Evolutionary conservation across 2,888 invertebrate genomes (phyloP).

Genomic region (Caenorhabditis becei): DNA sequence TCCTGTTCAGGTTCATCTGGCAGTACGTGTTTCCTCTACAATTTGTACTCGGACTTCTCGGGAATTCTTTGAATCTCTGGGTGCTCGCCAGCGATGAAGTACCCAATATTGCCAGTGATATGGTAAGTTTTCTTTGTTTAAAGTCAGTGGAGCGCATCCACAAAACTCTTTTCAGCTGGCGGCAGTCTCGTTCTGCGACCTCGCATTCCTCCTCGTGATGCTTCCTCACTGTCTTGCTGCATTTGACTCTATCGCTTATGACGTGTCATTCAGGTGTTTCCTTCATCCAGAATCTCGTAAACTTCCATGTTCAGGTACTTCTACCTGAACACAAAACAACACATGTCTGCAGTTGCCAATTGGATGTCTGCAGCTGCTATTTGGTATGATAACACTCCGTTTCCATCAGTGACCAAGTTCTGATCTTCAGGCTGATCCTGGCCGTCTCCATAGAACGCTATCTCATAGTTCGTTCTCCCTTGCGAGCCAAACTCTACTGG

Average conservation of each 20-base stretch:
- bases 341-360: slow-evolving; percentile 79
- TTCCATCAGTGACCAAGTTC: slow-evolving; percentile 3
- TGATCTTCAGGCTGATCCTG: slow-evolving; percentile 75
- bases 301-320: slow-evolving; percentile 71
- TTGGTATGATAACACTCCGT: slow-evolving; percentile 71
- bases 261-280: slow-evolving; percentile 47
- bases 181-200: slow-evolving; percentile 79
- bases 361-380: slow-evolving; percentile 81
- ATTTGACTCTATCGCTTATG: slow-evolving; percentile 66
- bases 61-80: slow-evolving; percentile 79
- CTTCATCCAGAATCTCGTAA: neutral
- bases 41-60: slow-evolving; percentile 78
- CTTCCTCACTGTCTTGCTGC: slow-evolving; percentile 72
- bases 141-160: no score
- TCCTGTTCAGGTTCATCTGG: slow-evolving; percentile 68
- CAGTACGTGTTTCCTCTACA: slow-evolving; percentile 79
- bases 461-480: slow-evolving; percentile 75
- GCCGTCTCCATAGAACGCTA: slow-evolving; percentile 80
- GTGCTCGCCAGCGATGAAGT: slow-evolving; percentile 78
- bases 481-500: slow-evolving; percentile 80
- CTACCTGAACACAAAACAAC: slow-evolving; percentile 76
- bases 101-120: slow-evolving; percentile 80
- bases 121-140: slow-evolving; percentile 71
- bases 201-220: slow-evolving; percentile 75
- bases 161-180: slow-evolving; percentile 75